Conservation (phyloP, 2,113 vertebrate species). For the Rynchops niger region DNA sequence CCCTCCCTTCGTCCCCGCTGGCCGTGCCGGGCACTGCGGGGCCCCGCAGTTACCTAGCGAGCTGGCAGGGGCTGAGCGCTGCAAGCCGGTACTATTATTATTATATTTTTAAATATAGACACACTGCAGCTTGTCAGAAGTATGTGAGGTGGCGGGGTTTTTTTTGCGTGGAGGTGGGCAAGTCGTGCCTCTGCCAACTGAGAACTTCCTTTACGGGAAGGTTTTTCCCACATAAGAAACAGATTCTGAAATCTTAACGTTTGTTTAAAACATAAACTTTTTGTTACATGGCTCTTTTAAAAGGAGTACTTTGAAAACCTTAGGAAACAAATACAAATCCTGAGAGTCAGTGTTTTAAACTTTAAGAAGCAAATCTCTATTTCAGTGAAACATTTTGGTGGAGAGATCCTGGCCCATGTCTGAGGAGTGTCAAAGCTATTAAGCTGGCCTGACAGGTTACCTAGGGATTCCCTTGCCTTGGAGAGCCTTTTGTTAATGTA, state of each 20-base stretch:
- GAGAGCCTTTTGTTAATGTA: not conserved
- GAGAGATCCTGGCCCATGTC: not conserved
- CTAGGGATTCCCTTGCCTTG: not conserved
- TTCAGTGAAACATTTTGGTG: not conserved
- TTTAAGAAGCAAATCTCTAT: not conserved
- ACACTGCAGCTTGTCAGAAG: not conserved
- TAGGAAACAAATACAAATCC: not conserved
- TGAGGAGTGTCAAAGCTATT: not conserved
- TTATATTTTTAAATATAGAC: not conserved
- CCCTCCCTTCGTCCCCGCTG: not conserved
- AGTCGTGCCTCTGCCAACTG: not conserved
- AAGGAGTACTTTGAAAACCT: not conserved
- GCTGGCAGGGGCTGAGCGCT: not conserved
- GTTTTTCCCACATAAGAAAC: not conserved
- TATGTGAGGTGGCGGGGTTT: not conserved
- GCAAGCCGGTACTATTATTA: not conserved
- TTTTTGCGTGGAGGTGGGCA: not conserved
- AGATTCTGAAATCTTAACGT: not conserved
- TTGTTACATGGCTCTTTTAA: not conserved
- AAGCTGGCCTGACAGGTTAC: not conserved
- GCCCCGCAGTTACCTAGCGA: not conserved
- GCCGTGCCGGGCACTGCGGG: not conserved
- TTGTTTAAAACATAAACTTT: not conserved
- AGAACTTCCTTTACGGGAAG: not conserved
- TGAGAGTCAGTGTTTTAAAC: not conserved